Evolutionary conservation across 2,113 vertebrate genomes (phyloP).

Genomic region (Scomber colias): DNA sequence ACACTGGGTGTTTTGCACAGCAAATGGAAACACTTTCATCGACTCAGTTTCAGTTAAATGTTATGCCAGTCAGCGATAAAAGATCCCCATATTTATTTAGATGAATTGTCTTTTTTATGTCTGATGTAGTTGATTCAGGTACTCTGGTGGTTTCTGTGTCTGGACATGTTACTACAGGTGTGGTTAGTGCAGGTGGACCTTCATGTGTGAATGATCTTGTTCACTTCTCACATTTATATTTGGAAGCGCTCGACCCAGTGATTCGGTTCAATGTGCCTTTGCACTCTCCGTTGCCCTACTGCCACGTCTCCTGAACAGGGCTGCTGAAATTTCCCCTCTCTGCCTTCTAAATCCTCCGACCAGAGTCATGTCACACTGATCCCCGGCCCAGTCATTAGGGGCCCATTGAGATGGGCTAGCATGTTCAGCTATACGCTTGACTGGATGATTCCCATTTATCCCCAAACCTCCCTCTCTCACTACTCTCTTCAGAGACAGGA

Average conservation of each 20-base stretch:
- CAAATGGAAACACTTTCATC: constrained; percentile 14
- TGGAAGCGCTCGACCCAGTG: not conserved
- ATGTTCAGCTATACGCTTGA: constrained; percentile 58
- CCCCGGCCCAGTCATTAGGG: constrained; percentile 61
- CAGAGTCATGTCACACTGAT: constrained; percentile 43
- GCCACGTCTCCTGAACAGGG: not conserved
- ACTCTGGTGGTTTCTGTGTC: not conserved
- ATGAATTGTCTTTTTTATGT: not conserved
- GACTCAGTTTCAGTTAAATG: not conserved
- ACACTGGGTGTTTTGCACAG: not conserved
- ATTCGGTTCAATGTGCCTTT: not conserved
- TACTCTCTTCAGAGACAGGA: constrained; percentile 50
- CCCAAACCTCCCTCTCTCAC: constrained; percentile 2
- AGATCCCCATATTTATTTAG: not conserved
- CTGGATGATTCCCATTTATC: constrained; percentile 68
- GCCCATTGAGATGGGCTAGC: constrained; percentile 53
- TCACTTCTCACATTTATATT: constrained; percentile 1
- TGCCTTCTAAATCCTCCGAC: constrained; percentile 46
- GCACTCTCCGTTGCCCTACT: not conserved
- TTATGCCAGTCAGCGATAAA: constrained; percentile 1
- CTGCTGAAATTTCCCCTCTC: constrained; percentile 11
- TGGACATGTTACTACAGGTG: not conserved
- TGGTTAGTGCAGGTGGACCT: not conserved
- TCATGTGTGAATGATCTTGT: not conserved
- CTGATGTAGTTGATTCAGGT: not conserved